A percentile compares a stretch with the other conserved stretches of the same genome.
phyloP scores from a whole-genome alignment of 2,888 invertebrate species.

The Phytoseiulus persimilis region DNA sequence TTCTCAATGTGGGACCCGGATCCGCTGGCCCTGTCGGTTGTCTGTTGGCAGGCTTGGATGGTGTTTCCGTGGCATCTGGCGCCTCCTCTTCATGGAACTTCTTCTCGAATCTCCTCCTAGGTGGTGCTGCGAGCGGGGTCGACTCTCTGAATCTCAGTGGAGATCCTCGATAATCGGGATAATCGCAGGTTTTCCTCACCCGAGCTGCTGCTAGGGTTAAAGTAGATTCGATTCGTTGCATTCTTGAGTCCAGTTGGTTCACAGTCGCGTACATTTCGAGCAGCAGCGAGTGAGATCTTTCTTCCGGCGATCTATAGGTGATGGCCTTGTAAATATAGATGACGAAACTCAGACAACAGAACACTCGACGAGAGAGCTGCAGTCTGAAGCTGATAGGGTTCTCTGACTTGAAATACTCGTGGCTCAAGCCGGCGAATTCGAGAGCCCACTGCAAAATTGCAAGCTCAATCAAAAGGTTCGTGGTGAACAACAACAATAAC shows the following conservation, averaged over 20 bases:
- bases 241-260: not conserved
- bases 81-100: not conserved
- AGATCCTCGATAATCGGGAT: not conserved
- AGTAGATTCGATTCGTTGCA: slow-evolving; percentile 19
- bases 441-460: slow-evolving; percentile 32
- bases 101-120: not conserved
- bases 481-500: slow-evolving; percentile 28
- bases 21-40: not conserved
- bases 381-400: slow-evolving; percentile 17
- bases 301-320: slow-evolving; percentile 24
- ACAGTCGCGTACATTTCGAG: not conserved
- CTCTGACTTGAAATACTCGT: slow-evolving; percentile 16
- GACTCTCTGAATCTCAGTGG: slow-evolving; percentile 23
- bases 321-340: slow-evolving; percentile 22
- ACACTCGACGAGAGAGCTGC: not conserved
- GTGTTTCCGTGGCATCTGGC: not conserved
- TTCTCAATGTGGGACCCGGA: not conserved
- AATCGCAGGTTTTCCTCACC: not conserved
- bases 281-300: slow-evolving; percentile 17
- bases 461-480: slow-evolving; percentile 25
- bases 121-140: slow-evolving; percentile 15
- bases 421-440: slow-evolving; percentile 19
- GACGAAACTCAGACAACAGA: slow-evolving; percentile 34
- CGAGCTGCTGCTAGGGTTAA: slow-evolving; percentile 9
- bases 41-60: not conserved